Evolutionary conservation across 2,888 invertebrate genomes (phyloP), one percentile per base, ranked within the genome.

Genomic region (Parapristionchus giblindavisi): DNA sequence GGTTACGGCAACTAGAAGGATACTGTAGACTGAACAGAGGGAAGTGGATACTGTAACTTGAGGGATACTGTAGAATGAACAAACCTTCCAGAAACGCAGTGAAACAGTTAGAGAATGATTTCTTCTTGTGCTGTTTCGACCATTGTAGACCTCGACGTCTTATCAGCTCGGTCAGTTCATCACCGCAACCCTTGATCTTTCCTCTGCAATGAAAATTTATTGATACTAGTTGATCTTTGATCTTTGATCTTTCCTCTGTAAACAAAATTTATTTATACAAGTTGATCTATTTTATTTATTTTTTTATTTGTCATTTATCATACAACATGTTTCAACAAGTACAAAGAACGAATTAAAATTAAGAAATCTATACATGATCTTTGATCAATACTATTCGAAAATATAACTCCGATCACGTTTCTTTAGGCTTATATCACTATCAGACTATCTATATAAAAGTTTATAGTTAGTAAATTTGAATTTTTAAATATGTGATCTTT

Each of bases 111-210:
- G 52, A 24, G 56, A 56, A 40, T 3, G 21, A 24, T n/a, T 34
- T 17, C 40, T 71, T 71, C 21, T 40, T 34, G 24, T 71, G 34
- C 36, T 43, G 43, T 8, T 27, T n/a, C 1, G 52, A 32, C 24
- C 24, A n/a, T 6, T 6, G 6, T 8, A 56, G 24, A 0, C 56
- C 56, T 2, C 38, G 38, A 4, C n/a, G 3, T n/a, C n/a, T 29
- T 56, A 71, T 3, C 27, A 70, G n/a, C 38, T 52, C 38, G 3
- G n/a, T 34, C 1, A 70, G 40, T 1, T 71, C 48, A 40, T 71
- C 56, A 3, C 70, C 70, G 70, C 70, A 71, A 0, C 40, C 40
- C 27, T 27, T 56, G 40, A 56, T 36, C 70, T 71, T 71, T 14
- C 70, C 70, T 24, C 70, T 71, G 70, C 0, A 40, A 51, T 21